Evolutionary conservation across 2,888 invertebrate genomes (phyloP), one percentile per base, ranked within the genome.

Genomic region (Acanthosepion esculentum): DNA sequence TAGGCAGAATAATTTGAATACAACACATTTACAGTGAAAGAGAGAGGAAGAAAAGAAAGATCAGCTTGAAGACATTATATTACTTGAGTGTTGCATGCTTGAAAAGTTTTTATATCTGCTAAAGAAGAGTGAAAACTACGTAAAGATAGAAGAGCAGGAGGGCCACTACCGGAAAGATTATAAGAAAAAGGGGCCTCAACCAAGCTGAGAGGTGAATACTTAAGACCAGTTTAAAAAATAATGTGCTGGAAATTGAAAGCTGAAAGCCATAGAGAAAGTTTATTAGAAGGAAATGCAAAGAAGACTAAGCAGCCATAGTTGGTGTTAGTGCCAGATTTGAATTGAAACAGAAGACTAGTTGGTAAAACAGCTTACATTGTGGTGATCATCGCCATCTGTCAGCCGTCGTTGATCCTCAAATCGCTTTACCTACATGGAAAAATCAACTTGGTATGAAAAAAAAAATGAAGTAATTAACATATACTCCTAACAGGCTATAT

Each of bases 301-400:
- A 33, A 78, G 12, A 78, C 15, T 12, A 50, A 92, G 92, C 50
- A 53, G 48, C 48, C 92, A 48, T 12, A 53, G 92, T 4, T 48
- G 29, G 92, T 48, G 92, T 92, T 92, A 92, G 92, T 48, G 92
- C 50, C 48, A 92, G 92, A 92, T 48, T 92, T 48, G 92, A 92
- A n/a, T 92, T 50, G 50, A 41, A 92, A 53, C 48, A 53, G 92
- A 48, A 92, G 26, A 92, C 48, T 50, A 29, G 48, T 41, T 50
- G 92, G 48, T 92, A 53, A 92, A 92, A 92, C 92, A 92, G 92
- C 94, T 94, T 94, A 94, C 94, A 94, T 94, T 94, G 94, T 55
- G 48, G 55, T 94, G 64, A 48, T 64, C 64, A 59, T 94, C 94
- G 64, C 59, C 94, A 18, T 94, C 59, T 33, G 59, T 59, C 94